Evolutionary conservation across 2,113 vertebrate genomes (phyloP).

Genomic region (Xenotilapia leptura): DNA sequence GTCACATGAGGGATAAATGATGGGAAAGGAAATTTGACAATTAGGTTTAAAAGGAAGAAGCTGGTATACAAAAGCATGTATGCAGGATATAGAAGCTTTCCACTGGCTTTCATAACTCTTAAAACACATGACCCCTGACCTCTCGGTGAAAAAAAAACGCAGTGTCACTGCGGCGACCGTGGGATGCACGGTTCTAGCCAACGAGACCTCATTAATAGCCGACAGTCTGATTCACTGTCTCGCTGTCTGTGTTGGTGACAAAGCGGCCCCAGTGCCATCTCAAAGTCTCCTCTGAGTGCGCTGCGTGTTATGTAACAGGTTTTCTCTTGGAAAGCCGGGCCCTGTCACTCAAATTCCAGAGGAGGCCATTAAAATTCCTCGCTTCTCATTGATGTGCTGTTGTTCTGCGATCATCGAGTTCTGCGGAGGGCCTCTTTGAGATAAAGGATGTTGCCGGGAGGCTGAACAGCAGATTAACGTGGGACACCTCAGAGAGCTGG

Average conservation of each 20-base stretch:
- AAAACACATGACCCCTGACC: conserved; percentile 21
- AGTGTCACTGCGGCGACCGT: conserved; percentile 13
- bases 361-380: not conserved
- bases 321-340: not conserved
- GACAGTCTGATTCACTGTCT: conserved; percentile 26
- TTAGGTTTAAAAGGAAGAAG: not conserved
- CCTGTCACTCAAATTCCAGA: not conserved
- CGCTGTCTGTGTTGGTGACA: conserved; percentile 12
- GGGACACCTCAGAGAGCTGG: not conserved
- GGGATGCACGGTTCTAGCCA: conserved; percentile 3
- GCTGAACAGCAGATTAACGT: not conserved
- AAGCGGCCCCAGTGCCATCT: conserved; percentile 8
- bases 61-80: not conserved
- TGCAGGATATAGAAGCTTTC: not conserved
- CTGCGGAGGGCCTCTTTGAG: not conserved
- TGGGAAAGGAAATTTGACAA: conserved; percentile 7
- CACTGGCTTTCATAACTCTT: not conserved
- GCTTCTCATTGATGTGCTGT: not conserved
- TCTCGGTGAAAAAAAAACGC: not conserved
- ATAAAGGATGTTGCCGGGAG: not conserved
- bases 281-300: not conserved
- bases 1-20: not conserved
- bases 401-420: not conserved
- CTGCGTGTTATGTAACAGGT: not conserved
- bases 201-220: conserved; percentile 6